Percentiles rank a stretch among this genome's conserved stretches.
These are phyloP conservation scores for Microtus montanus DNA, from an alignment of 2,113 vertebrate genomes.

Conservation along the genomic window DNA sequence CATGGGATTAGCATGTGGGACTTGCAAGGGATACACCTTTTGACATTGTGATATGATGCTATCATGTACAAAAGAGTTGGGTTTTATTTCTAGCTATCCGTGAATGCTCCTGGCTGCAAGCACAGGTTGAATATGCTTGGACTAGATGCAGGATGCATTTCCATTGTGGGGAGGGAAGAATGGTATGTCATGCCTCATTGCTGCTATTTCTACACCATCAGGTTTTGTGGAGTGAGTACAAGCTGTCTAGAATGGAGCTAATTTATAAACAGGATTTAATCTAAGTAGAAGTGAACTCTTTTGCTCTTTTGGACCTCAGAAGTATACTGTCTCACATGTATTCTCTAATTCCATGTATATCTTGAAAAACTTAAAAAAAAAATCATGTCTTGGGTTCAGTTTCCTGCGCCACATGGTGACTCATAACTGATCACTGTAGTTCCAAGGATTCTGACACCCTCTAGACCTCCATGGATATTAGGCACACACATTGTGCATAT, in stretches of 20 bases:
- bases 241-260: background rate
- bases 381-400: background rate
- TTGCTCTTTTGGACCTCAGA: slow-evolving; percentile 25
- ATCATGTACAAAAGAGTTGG: background rate
- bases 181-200: slow-evolving; percentile 22
- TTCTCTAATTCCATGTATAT: slow-evolving; percentile 56
- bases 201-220: background rate
- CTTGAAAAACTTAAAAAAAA: slow-evolving; percentile 35
- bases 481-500: background rate
- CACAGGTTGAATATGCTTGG: background rate
- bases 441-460: background rate
- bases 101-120: background rate
- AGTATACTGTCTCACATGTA: slow-evolving; percentile 26
- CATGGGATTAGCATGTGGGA: background rate
- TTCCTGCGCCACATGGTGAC: background rate
- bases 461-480: background rate
- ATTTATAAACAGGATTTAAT: slow-evolving; percentile 45
- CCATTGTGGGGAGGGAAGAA: background rate
- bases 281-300: slow-evolving; percentile 8
- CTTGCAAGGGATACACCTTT: background rate
- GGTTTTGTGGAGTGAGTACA: background rate
- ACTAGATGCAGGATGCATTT: slow-evolving; percentile 40
- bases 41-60: background rate
- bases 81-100: background rate
- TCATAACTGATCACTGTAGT: background rate